Evolutionary conservation across 1,140 invertebrate genomes (phyloP).

Genomic region (Arctopsyche grandis): DNA sequence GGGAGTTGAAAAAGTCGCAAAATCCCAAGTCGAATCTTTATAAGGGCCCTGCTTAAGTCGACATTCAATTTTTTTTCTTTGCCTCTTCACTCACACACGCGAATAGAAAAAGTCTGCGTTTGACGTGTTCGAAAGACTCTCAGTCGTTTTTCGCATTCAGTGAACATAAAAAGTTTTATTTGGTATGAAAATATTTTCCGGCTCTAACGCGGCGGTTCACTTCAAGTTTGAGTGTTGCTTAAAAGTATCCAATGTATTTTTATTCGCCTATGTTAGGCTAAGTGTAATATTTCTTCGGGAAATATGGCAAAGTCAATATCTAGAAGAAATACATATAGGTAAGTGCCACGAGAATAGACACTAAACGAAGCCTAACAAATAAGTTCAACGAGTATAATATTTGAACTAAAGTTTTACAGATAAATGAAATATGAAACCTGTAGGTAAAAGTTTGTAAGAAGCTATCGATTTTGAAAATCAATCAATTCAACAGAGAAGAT

Average conservation of each 20-base stretch:
- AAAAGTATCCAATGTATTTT: slow-evolving; percentile 7
- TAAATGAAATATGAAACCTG: no score
- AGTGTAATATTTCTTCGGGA: no score
- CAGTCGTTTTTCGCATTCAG: slow-evolving; percentile 20
- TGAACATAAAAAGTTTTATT: slow-evolving; percentile 27
- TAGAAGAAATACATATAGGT: no score
- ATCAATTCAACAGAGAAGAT: no score
- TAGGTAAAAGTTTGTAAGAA: no score
- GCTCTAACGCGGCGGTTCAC: not conserved
- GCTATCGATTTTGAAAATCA: no score
- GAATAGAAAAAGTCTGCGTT: slow-evolving; percentile 5
- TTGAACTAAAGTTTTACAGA: no score
- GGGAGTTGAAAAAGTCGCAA: slow-evolving; percentile 38
- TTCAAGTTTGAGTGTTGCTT: slow-evolving; percentile 16
- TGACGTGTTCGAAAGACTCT: slow-evolving; percentile 24
- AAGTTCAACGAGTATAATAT: no score
- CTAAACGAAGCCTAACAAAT: no score
- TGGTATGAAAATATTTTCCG: slow-evolving; percentile 8
- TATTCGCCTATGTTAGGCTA: not conserved
- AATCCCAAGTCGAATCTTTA: slow-evolving; percentile 35
- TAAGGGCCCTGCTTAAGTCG: not conserved
- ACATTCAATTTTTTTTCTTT: slow-evolving; percentile 14
- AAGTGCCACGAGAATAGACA: no score
- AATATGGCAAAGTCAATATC: no score
- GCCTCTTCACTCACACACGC: not conserved